A percentile compares a stretch with the other conserved stretches of the same genome.
Conservation (phyloP, 2,797 vertebrate species). For the Rhinoraja longicauda region DNA sequence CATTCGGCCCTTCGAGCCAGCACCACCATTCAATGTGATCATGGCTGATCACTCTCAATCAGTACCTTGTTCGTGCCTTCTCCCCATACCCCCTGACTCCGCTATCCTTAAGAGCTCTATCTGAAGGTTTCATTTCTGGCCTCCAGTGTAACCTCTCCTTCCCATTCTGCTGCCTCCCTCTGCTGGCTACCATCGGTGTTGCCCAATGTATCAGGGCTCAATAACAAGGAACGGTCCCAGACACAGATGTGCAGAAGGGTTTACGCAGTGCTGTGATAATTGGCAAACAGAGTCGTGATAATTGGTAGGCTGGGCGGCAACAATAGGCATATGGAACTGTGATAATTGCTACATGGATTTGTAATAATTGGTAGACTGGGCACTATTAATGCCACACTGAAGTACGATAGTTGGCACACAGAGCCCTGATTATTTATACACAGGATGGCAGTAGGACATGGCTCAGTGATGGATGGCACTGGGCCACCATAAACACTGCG, state of each 20-base stretch:
- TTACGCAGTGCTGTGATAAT: slow-evolving; percentile 13
- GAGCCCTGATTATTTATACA: not conserved
- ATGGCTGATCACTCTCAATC: too few relatives aligned
- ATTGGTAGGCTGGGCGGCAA: not conserved
- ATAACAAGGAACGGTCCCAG: not conserved
- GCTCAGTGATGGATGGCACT: not conserved
- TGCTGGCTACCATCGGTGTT: not conserved
- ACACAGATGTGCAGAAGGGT: not conserved
- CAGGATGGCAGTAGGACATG: not conserved
- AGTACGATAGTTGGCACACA: not conserved
- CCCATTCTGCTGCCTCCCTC: not conserved
- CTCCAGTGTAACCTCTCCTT: not conserved
- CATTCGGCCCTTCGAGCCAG: too few relatives aligned
- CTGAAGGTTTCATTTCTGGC: too few relatives aligned
- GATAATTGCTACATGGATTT: slow-evolving; percentile 7
- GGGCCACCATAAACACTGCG: not conserved
- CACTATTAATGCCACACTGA: too few relatives aligned
- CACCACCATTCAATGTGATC: too few relatives aligned
- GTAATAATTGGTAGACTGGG: not conserved
- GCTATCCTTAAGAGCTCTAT: too few relatives aligned
- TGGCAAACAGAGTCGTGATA: not conserved
- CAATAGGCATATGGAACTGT: not conserved
- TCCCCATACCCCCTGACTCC: too few relatives aligned
- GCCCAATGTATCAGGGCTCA: not conserved
- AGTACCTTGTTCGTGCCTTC: too few relatives aligned